Conservation (phyloP, 2,113 vertebrate species). For the Erpornis zantholeuca region DNA sequence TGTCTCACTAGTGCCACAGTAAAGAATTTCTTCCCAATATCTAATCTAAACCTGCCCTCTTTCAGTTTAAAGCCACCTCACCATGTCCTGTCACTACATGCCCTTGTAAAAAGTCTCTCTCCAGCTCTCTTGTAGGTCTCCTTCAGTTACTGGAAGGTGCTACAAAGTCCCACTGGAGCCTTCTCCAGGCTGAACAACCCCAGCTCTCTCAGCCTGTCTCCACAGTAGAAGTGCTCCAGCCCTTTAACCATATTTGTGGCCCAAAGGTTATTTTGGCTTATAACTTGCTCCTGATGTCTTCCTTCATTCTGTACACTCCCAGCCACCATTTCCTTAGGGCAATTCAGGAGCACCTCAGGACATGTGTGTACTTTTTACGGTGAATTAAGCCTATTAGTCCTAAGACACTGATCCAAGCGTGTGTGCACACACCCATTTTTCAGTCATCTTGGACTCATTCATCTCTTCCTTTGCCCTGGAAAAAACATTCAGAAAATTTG, state of each 20-base stretch:
- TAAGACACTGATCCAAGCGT: neutral
- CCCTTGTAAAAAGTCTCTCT: neutral
- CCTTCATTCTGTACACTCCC: neutral
- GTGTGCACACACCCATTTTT: neutral
- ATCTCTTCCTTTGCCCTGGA: neutral
- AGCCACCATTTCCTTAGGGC: neutral
- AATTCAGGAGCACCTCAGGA: neutral
- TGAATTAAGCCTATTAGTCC: neutral
- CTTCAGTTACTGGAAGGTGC: neutral
- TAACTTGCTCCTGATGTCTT: neutral
- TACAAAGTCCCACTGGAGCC: neutral
- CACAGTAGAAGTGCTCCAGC: neutral
- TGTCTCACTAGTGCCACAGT: neutral
- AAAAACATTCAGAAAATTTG: neutral
- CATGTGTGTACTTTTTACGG: neutral
- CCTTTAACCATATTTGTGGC: neutral
- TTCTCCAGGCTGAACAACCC: neutral
- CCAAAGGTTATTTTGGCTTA: neutral
- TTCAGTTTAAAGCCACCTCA: neutral
- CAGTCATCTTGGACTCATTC: accelerated
- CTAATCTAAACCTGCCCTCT: neutral
- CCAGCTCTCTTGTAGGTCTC: neutral
- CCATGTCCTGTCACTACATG: neutral
- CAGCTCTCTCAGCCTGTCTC: neutral
- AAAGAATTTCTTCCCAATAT: neutral